A percentile compares a stretch with the other conserved stretches of the same genome.
Conservation (phyloP, 2,113 vertebrate species). For the Chaenocephalus aceratus region DNA sequence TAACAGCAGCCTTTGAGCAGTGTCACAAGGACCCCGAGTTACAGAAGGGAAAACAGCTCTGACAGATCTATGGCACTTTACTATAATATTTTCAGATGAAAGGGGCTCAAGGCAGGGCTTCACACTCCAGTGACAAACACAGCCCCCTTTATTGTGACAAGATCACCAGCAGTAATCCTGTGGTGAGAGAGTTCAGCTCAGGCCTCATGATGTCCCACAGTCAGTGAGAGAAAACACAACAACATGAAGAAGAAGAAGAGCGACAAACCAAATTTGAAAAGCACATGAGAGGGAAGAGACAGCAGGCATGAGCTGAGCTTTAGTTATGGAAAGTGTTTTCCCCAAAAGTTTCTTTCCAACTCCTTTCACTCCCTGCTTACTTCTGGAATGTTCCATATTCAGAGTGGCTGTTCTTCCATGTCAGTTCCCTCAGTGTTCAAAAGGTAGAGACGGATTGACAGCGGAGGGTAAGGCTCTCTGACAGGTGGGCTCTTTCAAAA, state of each 20-base stretch:
- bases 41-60: constrained; percentile 29
- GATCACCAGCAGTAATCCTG: constrained; percentile 57
- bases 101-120: constrained; percentile 53
- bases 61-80: constrained; percentile 52
- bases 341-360: constrained; percentile 46
- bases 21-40: constrained; percentile 58
- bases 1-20: constrained; percentile 34
- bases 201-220: constrained; percentile 60
- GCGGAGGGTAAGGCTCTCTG: constrained; percentile 36
- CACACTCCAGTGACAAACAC: constrained; percentile 62
- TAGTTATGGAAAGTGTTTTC: constrained; percentile 63
- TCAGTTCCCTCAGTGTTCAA: constrained; percentile 57
- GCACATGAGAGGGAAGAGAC: constrained; percentile 37
- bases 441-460: constrained; percentile 39
- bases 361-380: constrained; percentile 27
- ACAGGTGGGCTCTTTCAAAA: constrained; percentile 46
- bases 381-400: constrained; percentile 70
- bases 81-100: constrained; percentile 54
- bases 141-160: constrained; percentile 63
- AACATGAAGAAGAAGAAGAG: not conserved
- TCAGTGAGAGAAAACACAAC: constrained; percentile 35
- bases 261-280: constrained; percentile 33
- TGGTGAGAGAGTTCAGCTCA: constrained; percentile 60
- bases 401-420: constrained; percentile 43
- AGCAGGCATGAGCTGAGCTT: constrained; percentile 44